These are phyloP conservation scores for Sericinus montela DNA, from an alignment of 2,888 invertebrate genomes.

Conservation along the genomic window DNA sequence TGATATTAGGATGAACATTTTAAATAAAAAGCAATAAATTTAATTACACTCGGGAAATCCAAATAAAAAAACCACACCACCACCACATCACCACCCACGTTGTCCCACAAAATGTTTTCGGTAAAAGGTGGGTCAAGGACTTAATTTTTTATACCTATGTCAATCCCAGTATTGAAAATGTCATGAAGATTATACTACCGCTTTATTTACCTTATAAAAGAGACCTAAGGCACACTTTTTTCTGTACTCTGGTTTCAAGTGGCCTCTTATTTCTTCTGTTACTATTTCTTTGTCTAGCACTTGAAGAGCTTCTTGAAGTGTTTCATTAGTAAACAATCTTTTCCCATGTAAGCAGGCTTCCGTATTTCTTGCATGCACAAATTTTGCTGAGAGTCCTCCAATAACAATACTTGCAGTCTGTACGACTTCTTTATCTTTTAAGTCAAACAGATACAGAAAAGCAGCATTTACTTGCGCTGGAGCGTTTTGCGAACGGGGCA, in stretches of 20 bases:
- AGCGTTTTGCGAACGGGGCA: slow-evolving; percentile 85
- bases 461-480: slow-evolving; percentile 88
- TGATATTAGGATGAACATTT: too few relatives aligned
- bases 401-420: slow-evolving; percentile 79
- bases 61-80: too few relatives aligned
- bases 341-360: slow-evolving; percentile 65
- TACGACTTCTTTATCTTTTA: slow-evolving; percentile 42
- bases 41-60: too few relatives aligned
- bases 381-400: slow-evolving; percentile 76
- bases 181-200: too few relatives aligned
- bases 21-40: too few relatives aligned
- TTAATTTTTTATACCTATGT: too few relatives aligned
- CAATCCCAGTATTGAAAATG: too few relatives aligned
- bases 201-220: slow-evolving; percentile 81
- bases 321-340: slow-evolving; percentile 61
- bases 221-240: slow-evolving; percentile 80
- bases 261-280: slow-evolving; percentile 78
- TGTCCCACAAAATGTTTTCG: too few relatives aligned
- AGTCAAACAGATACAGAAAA: slow-evolving; percentile 80
- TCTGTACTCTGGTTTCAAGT: slow-evolving; percentile 80
- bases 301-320: slow-evolving; percentile 72
- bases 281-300: slow-evolving; percentile 78
- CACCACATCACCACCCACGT: too few relatives aligned
- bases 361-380: slow-evolving; percentile 79
- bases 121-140: too few relatives aligned